Evolutionary conservation across 1,140 invertebrate species (phyloP).

Genomic region (Penaeus vannamei): DNA sequence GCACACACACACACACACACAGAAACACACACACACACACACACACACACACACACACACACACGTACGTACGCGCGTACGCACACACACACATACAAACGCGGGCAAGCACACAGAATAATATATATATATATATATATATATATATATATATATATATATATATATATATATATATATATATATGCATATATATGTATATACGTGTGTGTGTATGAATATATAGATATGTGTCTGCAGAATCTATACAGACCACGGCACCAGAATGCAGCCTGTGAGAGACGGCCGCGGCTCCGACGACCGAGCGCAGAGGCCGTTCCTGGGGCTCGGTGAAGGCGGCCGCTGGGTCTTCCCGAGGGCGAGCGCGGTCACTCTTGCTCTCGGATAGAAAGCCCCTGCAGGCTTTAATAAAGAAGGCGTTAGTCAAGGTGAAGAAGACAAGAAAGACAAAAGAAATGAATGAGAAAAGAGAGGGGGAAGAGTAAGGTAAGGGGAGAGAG

Average conservation of each 20-base stretch:
- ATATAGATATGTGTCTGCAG: too few species aligned
- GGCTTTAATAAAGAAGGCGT: too few species aligned
- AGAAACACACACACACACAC: conserved; percentile 40
- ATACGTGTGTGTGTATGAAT: too few species aligned
- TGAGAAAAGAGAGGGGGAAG: conserved; percentile 6
- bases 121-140: conserved; percentile 14
- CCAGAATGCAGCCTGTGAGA: too few species aligned
- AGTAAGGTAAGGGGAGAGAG: neutral
- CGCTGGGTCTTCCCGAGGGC: too few species aligned
- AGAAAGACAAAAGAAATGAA: neutral
- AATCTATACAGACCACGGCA: too few species aligned
- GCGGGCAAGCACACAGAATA: neutral
- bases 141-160: neutral
- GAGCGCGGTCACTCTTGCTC: too few species aligned
- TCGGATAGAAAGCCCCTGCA: too few species aligned
- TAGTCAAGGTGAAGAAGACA: neutral
- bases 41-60: neutral
- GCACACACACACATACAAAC: neutral
- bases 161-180: neutral
- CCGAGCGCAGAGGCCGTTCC: too few species aligned
- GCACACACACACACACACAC: conserved; percentile 39
- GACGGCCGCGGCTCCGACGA: too few species aligned
- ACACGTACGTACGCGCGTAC: neutral
- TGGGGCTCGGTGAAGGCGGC: too few species aligned
- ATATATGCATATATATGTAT: neutral